phyloP scores from a whole-genome alignment of 2,888 invertebrate genomes.

The Parnassius smintheus region DNA sequence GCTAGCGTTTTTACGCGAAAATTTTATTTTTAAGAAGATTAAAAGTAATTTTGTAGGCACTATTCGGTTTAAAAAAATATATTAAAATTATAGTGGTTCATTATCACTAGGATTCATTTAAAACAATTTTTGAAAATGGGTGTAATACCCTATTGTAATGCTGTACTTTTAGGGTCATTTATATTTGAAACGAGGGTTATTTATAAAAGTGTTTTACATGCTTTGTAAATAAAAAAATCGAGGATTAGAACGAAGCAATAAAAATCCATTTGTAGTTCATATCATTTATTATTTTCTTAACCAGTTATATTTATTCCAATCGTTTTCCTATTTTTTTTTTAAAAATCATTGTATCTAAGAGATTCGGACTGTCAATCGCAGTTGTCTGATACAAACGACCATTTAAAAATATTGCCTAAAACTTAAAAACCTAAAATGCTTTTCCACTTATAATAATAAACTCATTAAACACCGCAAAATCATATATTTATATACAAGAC shows the following conservation, averaged over 20 bases:
- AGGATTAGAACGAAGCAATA: conserved; percentile 30
- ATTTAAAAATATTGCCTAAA: conserved; percentile 79
- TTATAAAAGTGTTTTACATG: neutral
- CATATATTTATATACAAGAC: conserved; percentile 77
- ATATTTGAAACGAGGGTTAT: no score
- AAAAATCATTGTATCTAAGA: conserved; percentile 77
- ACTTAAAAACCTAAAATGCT: conserved; percentile 80
- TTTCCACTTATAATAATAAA: conserved; percentile 71
- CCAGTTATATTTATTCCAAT: conserved; percentile 79
- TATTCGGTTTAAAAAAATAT: no score
- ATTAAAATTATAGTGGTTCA: no score
- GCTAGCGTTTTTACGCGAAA: no score
- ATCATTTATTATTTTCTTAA: conserved; percentile 81
- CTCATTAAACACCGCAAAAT: conserved; percentile 76
- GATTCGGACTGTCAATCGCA: conserved; percentile 72
- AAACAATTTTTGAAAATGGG: no score
- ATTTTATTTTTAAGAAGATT: no score
- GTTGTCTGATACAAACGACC: conserved; percentile 74
- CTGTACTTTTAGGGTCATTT: no score
- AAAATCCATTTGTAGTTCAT: conserved; percentile 56
- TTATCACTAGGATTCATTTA: no score
- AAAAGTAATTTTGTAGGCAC: no score
- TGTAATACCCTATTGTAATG: no score
- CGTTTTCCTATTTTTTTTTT: conserved; percentile 77
- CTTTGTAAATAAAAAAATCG: neutral